phyloP scores from a whole-genome alignment of 2,797 vertebrate species.

The Yasuhikotakia modesta region DNA sequence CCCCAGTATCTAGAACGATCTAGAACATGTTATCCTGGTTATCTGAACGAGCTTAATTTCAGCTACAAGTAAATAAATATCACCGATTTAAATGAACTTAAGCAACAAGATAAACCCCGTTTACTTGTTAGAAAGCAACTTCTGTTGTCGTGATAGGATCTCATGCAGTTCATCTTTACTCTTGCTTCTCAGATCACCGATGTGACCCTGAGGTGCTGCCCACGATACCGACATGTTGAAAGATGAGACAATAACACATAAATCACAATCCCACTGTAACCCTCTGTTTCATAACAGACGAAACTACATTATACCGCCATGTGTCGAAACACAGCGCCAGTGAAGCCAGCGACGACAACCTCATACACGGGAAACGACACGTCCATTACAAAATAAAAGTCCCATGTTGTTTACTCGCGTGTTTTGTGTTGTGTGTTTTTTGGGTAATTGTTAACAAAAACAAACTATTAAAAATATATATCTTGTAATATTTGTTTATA shows the following conservation, averaged over 20 bases:
- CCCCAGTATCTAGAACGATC: too few relatives aligned
- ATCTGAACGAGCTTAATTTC: too few relatives aligned
- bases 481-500: too few relatives aligned
- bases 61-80: too few relatives aligned
- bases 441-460: too few relatives aligned
- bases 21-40: too few relatives aligned
- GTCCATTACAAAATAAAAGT: slow-evolving; percentile 57
- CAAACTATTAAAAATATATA: too few relatives aligned
- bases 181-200: slow-evolving; percentile 73
- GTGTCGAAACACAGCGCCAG: background rate
- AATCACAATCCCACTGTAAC: background rate
- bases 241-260: background rate
- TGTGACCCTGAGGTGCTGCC: slow-evolving; percentile 71
- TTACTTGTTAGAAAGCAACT: slow-evolving; percentile 79
- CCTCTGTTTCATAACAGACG: background rate
- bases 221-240: too few relatives aligned
- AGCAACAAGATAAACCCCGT: too few relatives aligned
- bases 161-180: slow-evolving; percentile 84
- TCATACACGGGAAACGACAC: background rate
- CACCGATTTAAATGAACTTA: too few relatives aligned
- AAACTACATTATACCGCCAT: background rate
- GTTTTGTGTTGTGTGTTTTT: too few relatives aligned
- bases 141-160: slow-evolving; percentile 84
- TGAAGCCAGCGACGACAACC: background rate
- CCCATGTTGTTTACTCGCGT: too few relatives aligned